Evolutionary conservation across 2,113 vertebrate genomes (phyloP).

Genomic region (Eubucco bourcierii): DNA sequence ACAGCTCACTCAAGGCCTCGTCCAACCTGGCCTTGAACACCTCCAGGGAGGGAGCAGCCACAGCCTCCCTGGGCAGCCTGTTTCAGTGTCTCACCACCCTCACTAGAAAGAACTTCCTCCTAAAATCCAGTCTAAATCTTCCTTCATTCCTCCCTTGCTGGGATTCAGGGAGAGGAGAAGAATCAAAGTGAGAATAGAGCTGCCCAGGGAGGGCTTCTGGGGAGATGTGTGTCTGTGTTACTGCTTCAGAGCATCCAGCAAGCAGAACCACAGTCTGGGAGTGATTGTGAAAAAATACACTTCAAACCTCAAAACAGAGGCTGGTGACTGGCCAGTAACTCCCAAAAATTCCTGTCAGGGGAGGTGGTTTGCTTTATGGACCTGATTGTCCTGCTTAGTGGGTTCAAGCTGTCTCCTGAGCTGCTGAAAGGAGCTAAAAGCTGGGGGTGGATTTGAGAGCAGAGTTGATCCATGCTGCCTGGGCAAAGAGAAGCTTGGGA

Average conservation of each 20-base stretch:
- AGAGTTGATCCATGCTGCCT: neutral
- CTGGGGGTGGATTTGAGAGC: neutral
- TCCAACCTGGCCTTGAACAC: too few relatives aligned
- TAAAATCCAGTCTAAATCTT: too few relatives aligned
- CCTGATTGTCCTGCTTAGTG: neutral
- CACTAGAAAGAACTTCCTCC: too few relatives aligned
- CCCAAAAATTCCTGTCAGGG: constrained; percentile 5
- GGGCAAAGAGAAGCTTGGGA: neutral
- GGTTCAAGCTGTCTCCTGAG: neutral
- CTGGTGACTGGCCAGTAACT: neutral
- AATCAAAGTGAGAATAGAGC: neutral
- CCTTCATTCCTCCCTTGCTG: neutral
- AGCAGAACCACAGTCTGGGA: neutral
- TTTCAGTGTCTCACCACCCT: too few relatives aligned
- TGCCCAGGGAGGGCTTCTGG: neutral
- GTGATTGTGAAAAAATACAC: neutral
- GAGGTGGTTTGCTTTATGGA: neutral
- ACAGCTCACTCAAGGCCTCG: too few relatives aligned
- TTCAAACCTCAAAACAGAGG: neutral
- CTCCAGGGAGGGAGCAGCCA: too few relatives aligned
- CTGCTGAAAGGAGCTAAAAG: neutral
- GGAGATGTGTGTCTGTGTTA: fast-evolving
- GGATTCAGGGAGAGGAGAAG: fast-evolving
- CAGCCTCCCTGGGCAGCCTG: too few relatives aligned
- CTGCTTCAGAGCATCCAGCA: neutral